Base-by-base conservation (phyloP, 2,113 vertebrate genomes). In the Strigops habroptila region DNA sequence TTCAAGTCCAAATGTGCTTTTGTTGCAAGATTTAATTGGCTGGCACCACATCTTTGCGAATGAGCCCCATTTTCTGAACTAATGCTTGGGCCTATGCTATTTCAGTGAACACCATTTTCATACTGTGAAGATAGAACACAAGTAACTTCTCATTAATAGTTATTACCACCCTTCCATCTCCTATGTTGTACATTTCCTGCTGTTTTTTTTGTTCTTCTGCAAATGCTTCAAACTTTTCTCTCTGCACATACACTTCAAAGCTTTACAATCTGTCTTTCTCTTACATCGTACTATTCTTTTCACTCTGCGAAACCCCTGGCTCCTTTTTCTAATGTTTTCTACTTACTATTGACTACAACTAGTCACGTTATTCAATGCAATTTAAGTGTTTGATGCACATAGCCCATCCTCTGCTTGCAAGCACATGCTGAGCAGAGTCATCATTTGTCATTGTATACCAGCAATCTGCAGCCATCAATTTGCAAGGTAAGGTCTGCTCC, bases 391-490 rank as follows among this genome's bases (percentile, higher is more conserved):
- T 90, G 78, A 51, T 90, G 49, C 67, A 86, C 1, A 1, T 35
- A 82, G 24, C 12, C 30, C 0, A 0, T 73, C 59, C 59, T 86
- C 37, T 85, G 28, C 77, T 77, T 93, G 49, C 82, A 91, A 93
- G 91, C 53, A 51, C 14, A 67, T 33, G 31, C 9, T 0, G 0
- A 91, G 75, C 23, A 87, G 67, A 95, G 24, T 67, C 63, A 74
- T 43, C 67, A 30, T 95, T 95, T 87, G 84, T 92, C 91, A 67
- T 18, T 93, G 87, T 74, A 59, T 49, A 70, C 53, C 37, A 82
- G 59, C 31, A 92, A 76, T 41, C 78, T 73, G 49, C 62, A 92
- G 49, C 49, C 52, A 70, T 65, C 87, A 69, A 80, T 85, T 88
- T 77, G 37, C 67, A 88, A 87, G 21, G 49, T n/a, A 79, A 87